Conservation (phyloP, 2,113 vertebrate species). For the Urocynchramus pylzowi region DNA sequence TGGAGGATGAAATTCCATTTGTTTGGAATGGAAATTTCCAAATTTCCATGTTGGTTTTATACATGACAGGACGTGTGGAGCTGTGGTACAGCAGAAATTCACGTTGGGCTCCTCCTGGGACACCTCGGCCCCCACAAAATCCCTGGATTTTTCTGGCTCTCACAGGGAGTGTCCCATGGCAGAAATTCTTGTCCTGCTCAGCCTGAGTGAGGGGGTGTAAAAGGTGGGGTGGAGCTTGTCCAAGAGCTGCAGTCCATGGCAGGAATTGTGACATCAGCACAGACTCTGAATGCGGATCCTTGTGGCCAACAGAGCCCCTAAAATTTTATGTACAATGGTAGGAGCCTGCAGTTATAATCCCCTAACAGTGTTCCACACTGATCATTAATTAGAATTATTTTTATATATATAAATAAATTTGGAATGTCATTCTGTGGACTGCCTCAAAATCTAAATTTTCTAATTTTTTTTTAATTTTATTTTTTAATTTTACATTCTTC, state of each 20-base stretch:
- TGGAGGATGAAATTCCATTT: background rate
- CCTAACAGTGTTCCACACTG: background rate
- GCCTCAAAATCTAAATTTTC: background rate
- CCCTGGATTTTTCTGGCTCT: background rate
- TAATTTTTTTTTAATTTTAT: background rate
- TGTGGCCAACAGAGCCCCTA: background rate
- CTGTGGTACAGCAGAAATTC: background rate
- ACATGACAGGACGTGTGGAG: rapidly evolving
- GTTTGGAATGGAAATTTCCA: too few relatives aligned
- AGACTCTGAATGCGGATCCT: background rate
- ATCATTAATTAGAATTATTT: background rate
- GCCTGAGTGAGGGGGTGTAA: background rate
- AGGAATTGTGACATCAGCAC: background rate
- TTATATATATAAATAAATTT: background rate
- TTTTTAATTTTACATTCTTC: background rate
- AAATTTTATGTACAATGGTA: rapidly evolving
- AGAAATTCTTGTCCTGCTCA: background rate
- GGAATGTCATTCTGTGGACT: background rate
- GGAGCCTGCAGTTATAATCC: background rate
- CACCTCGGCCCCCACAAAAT: background rate
- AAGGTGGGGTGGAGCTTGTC: background rate
- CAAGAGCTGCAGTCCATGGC: background rate
- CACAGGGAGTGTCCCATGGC: background rate
- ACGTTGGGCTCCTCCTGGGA: background rate
- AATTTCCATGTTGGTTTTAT: background rate